A percentile compares a stretch with the other conserved stretches of the same genome.
These are phyloP conservation scores for Athrips mouffetella DNA, from an alignment of 2,888 invertebrate species.

Conservation along the genomic window DNA sequence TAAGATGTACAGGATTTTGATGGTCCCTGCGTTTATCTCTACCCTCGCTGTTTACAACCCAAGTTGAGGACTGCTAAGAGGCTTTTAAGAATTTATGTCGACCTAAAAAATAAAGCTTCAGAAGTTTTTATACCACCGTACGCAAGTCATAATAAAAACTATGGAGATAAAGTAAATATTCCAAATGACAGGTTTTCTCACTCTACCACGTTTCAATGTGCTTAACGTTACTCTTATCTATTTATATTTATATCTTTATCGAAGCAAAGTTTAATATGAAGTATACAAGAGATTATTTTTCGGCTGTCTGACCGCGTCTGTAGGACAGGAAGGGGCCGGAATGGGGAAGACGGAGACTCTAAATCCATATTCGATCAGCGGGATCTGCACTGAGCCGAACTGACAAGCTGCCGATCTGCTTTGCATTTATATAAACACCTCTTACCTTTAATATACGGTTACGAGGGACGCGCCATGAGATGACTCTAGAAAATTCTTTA, in stretches of 20 bases:
- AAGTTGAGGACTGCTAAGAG: neutral
- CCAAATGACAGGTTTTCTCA: too few species aligned
- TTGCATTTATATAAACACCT: constrained; percentile 79
- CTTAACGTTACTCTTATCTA: neutral
- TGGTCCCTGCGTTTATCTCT: constrained; percentile 28
- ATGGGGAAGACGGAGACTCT: constrained; percentile 64
- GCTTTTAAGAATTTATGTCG: neutral
- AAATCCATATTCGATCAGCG: constrained; percentile 77
- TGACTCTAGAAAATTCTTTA: constrained; percentile 9
- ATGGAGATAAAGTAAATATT: too few species aligned
- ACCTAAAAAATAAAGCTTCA: neutral
- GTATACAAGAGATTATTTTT: constrained; percentile 60
- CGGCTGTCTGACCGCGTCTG: constrained; percentile 69
- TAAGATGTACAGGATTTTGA: constrained; percentile 37
- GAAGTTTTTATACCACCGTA: neutral
- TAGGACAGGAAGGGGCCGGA: constrained; percentile 58
- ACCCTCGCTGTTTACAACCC: constrained; percentile 22
- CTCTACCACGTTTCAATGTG: neutral
- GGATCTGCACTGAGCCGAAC: constrained; percentile 72
- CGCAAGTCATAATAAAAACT: too few species aligned
- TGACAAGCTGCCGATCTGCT: constrained; percentile 77
- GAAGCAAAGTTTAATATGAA: constrained; percentile 16
- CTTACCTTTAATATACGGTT: constrained; percentile 62
- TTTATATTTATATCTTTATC: neutral
- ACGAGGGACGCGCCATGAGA: constrained; percentile 36